These are phyloP conservation scores for Crotalus tigris DNA, from an alignment of 2,113 vertebrate species.

Conservation along the genomic window DNA sequence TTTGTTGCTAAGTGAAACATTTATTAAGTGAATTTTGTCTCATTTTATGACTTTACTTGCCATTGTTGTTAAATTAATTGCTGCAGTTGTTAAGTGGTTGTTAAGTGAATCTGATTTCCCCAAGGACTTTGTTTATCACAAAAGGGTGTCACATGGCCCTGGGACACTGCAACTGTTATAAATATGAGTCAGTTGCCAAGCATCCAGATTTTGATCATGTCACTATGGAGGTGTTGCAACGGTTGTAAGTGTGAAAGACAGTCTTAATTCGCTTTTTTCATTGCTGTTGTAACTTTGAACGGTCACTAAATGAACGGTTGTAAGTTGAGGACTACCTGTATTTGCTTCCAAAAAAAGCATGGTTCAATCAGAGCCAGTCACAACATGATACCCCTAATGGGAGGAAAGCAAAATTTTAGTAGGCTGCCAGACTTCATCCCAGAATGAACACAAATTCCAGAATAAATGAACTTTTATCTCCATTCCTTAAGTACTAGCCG, in stretches of 20 bases:
- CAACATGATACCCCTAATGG: neutral
- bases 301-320: neutral
- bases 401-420: too few relatives aligned
- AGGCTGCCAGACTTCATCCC: neutral
- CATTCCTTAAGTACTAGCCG: neutral
- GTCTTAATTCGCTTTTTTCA: neutral
- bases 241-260: neutral
- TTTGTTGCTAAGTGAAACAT: neutral
- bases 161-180: neutral
- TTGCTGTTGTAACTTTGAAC: neutral
- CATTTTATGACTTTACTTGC: neutral
- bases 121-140: neutral
- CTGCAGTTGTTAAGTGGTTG: neutral
- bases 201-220: neutral
- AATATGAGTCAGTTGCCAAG: neutral
- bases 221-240: neutral
- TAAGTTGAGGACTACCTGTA: neutral
- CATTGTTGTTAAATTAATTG: neutral
- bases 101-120: neutral
- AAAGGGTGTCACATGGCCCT: neutral
- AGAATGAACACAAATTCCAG: neutral
- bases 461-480: neutral
- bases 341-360: conserved; percentile 30
- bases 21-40: neutral
- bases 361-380: too few relatives aligned